Evolutionary conservation across 2,888 invertebrate genomes (phyloP).

Genomic region (Dryobota labecula): DNA sequence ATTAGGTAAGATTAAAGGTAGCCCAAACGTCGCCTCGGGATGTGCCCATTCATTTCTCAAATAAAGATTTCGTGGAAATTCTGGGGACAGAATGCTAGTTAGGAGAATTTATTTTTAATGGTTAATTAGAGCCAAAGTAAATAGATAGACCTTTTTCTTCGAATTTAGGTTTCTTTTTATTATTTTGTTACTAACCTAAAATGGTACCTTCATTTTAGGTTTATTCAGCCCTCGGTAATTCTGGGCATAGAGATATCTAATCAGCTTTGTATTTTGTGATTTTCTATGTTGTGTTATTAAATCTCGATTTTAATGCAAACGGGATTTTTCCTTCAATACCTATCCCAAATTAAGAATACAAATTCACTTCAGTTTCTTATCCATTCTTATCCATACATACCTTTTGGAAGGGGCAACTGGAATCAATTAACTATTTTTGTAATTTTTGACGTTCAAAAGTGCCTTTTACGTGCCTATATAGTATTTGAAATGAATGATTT

Average conservation of each 20-base stretch:
- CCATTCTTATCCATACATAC: too few species aligned
- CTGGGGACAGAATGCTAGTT: slow-evolving; percentile 15
- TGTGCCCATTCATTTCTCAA: slow-evolving; percentile 27
- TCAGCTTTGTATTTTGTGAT: background rate
- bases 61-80: slow-evolving; percentile 21
- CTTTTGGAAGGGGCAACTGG: too few species aligned
- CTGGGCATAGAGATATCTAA: background rate
- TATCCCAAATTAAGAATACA: too few species aligned
- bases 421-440: too few species aligned
- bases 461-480: too few species aligned
- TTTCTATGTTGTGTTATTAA: background rate
- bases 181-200: background rate
- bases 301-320: background rate
- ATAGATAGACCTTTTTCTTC: slow-evolving; percentile 1
- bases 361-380: too few species aligned
- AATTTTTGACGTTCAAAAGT: too few species aligned
- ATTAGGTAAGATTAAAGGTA: slow-evolving; percentile 47
- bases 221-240: background rate
- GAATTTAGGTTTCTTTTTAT: background rate
- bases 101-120: slow-evolving; percentile 11
- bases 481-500: too few species aligned
- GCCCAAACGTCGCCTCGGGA: slow-evolving; percentile 25
- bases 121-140: slow-evolving; percentile 26
- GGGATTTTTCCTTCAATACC: too few species aligned
- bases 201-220: background rate